Evolutionary conservation across 2,113 vertebrate species (phyloP).

Genomic region (Physeter macrocephalus): DNA sequence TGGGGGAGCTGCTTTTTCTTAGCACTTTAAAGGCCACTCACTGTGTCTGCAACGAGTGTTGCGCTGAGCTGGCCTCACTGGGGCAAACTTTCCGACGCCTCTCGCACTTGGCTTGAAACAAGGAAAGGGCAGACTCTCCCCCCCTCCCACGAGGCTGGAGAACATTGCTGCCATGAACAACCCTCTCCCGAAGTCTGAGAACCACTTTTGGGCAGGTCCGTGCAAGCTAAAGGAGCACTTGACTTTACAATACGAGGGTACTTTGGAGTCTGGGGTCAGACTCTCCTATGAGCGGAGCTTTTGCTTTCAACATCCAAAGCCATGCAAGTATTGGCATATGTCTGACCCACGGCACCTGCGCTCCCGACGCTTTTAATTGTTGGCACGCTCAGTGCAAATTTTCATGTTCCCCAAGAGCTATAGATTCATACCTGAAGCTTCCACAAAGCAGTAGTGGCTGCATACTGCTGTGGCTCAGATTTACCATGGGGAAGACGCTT

Average conservation of each 20-base stretch:
- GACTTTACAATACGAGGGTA: neutral
- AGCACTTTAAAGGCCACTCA: neutral
- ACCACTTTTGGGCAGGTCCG: neutral
- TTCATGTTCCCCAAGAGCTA: fast-evolving
- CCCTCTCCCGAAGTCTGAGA: neutral
- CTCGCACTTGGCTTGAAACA: neutral
- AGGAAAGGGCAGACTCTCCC: no score
- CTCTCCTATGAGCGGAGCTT: neutral
- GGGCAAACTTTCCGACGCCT: neutral
- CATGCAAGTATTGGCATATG: fast-evolving
- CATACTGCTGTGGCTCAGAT: neutral
- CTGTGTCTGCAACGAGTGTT: neutral
- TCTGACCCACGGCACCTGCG: no score
- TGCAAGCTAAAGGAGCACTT: neutral
- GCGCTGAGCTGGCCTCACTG: neutral
- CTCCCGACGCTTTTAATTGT: fast-evolving
- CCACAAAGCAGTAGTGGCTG: neutral
- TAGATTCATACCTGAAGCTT: neutral
- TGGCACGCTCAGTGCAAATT: fast-evolving
- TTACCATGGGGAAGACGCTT: neutral
- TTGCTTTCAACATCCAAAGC: neutral
- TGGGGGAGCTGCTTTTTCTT: no score
- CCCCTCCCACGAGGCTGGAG: neutral
- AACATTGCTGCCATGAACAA: neutral
- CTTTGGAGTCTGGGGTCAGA: neutral